Base-by-base conservation (phyloP, 1,140 invertebrate species). In the Batillaria attramentaria region DNA sequence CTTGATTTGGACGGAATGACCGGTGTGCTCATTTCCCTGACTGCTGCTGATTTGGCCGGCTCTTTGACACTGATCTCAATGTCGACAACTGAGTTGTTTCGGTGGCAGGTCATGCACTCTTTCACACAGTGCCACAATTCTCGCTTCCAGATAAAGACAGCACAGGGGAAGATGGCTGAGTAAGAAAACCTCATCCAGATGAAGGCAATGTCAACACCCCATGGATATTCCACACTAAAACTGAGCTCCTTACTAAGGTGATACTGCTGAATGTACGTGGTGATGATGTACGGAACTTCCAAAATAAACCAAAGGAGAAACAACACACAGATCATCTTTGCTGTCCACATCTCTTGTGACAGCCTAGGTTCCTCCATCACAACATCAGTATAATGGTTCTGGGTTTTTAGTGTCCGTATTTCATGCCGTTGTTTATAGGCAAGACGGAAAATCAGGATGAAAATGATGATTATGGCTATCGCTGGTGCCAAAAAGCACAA, bases 81-180 rank as follows among this genome's bases (percentile, higher is more conserved):
- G 79, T 89, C 88, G n/a, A 84, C 77, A 35, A 90, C 79, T 1
- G 85, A 81, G 69, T 90, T 90, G 60, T 83, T 87, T 76, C 88
- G 84, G 39, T 84, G 81, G 74, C 89, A 89, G 10, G 87, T 77
- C 66, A 89, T 50, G 31, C 85, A 77, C 60, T 89, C 86, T 82
- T 87, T 89, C 41, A 84, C 84, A 41, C 78, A 80, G 54, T 86
- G 83, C 87, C 88, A 89, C 20, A 90, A 70, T 57, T 88, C 86
- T 79, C 87, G 89, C 69, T 82, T 85, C 77, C 83, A 87, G 4
- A 81, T 50, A 46, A 88, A 87, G 3, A 85, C 83, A 24, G 85
- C 65, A 65, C 87, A 72, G 8, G 89, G 89, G 54, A 89, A 80
- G 16, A 84, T 73, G 31, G 86, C 75, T 13, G 86, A 78, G 78